Evolutionary conservation across 2,797 vertebrate species (phyloP).

Genomic region (Lutjanus campechanus): DNA sequence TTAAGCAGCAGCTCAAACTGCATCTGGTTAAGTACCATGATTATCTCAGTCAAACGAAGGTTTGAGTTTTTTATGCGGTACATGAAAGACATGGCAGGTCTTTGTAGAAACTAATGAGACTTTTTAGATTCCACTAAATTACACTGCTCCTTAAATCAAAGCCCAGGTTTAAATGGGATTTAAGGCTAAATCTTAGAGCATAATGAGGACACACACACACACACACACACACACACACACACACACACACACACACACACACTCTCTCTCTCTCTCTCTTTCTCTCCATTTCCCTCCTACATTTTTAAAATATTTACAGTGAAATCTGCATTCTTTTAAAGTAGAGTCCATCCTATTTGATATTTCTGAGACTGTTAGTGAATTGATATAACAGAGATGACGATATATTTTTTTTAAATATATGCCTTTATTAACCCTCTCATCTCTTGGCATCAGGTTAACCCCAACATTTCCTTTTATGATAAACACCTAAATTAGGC

Average conservation of each 20-base stretch:
- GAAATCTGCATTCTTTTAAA: background rate
- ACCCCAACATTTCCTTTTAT: too few relatives aligned
- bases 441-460: too few relatives aligned
- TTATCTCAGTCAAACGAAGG: slow-evolving; percentile 43
- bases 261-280: too few relatives aligned
- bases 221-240: background rate
- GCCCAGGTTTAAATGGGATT: slow-evolving; percentile 49
- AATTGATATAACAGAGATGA: background rate
- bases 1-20: background rate
- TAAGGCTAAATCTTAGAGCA: slow-evolving; percentile 37
- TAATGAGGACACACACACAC: slow-evolving; percentile 23
- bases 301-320: background rate
- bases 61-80: slow-evolving; percentile 17
- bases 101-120: slow-evolving; percentile 50
- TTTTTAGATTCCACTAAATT: slow-evolving; percentile 52
- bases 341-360: background rate
- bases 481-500: too few relatives aligned
- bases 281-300: background rate
- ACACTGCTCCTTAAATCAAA: slow-evolving; percentile 41
- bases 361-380: background rate
- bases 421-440: too few relatives aligned
- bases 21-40: slow-evolving; percentile 6
- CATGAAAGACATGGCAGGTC: slow-evolving; percentile 38
- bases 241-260: slow-evolving; percentile 8
- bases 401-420: background rate